Conservation (phyloP, 1,140 invertebrate genomes). For the Lepeophtheirus salmonis region DNA sequence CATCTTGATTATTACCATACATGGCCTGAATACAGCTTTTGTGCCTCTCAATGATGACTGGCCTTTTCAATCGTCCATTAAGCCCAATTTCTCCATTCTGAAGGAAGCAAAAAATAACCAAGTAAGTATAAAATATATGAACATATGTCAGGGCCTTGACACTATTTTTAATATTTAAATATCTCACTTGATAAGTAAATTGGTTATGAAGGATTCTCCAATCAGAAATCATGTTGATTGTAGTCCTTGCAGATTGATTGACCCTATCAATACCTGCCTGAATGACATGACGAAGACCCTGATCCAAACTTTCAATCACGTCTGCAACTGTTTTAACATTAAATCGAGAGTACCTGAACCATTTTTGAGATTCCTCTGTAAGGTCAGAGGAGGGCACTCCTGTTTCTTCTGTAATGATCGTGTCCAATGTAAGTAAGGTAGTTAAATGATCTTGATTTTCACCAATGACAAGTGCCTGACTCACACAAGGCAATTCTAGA, state of each 20-base stretch:
- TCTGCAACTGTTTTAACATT: background rate
- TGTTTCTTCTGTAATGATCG: background rate
- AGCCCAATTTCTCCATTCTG: background rate
- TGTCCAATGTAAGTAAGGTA: background rate
- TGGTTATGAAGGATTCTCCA: background rate
- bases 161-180: too few relatives aligned
- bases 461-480: slow-evolving; percentile 1
- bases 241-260: background rate
- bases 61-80: background rate
- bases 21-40: background rate
- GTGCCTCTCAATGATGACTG: background rate
- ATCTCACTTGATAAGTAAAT: slow-evolving; percentile 9
- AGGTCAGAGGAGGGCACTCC: background rate
- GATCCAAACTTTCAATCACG: slow-evolving; percentile 4
- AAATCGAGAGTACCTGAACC: slow-evolving; percentile 4
- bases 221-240: slow-evolving; percentile 5
- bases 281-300: slow-evolving; percentile 4
- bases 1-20: background rate
- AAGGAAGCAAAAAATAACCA: too few relatives aligned
- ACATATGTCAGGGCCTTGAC: background rate
- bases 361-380: slow-evolving; percentile 5
- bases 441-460: slow-evolving; percentile 4
- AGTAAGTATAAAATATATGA: background rate
- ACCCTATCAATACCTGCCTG: slow-evolving; percentile 13
- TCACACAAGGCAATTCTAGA: background rate